phyloP scores from a whole-genome alignment of 2,888 invertebrate genomes.

The Spialia ferax region DNA sequence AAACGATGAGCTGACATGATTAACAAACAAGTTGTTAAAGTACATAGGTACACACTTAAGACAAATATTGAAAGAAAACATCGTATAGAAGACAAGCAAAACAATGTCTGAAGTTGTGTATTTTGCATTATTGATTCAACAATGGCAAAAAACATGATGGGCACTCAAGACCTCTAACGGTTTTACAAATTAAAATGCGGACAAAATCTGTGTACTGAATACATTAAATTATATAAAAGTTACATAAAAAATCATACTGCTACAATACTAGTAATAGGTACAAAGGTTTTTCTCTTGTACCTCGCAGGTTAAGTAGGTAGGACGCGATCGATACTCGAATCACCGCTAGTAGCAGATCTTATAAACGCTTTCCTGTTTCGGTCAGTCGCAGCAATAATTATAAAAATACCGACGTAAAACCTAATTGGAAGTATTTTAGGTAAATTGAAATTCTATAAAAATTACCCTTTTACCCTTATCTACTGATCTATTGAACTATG shows the following conservation, averaged over 20 bases:
- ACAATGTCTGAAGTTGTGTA: slow-evolving; percentile 14
- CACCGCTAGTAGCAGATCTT: no score
- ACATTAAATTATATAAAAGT: background rate
- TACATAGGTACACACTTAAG: background rate
- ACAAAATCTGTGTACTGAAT: background rate
- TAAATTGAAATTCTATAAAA: no score
- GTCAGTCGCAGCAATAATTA: no score
- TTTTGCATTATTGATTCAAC: slow-evolving; percentile 22
- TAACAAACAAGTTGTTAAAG: background rate
- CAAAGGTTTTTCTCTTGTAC: no score
- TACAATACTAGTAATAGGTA: no score
- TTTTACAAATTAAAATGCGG: background rate
- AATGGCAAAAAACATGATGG: slow-evolving; percentile 13
- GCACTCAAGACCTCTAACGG: background rate
- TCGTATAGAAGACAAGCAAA: slow-evolving; percentile 16
- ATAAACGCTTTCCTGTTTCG: no score
- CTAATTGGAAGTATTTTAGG: no score
- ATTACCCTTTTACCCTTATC: no score
- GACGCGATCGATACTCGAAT: background rate
- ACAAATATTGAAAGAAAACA: slow-evolving; percentile 9
- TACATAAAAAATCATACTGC: background rate
- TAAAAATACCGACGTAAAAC: no score
- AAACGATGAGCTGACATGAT: background rate
- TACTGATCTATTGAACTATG: no score
- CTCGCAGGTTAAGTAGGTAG: background rate